Evolutionary conservation across 92 coral and sea anemone genomes (phyloP), one percentile per base, ranked within the genome.

Genomic region (Parazoanthus atlanticus): DNA sequence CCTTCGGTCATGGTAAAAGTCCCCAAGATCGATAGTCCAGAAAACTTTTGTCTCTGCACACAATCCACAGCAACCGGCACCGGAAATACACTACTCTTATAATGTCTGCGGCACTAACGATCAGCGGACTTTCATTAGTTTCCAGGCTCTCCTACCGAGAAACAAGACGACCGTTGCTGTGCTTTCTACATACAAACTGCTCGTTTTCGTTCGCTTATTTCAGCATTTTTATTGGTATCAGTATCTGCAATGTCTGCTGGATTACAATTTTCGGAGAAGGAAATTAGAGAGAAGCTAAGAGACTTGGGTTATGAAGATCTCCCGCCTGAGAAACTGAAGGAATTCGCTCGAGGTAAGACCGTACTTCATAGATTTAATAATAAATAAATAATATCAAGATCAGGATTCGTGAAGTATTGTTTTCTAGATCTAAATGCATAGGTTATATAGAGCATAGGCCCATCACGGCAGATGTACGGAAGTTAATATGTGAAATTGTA

Each of bases 261-360:
- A 83, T 95, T 90, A 90, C 89, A 94, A 26, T 97, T 95, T 88
- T 89, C 97, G 5, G 94, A 93, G 74, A 98, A 97, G 29, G 99
- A 97, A 93, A 95, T 97, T 56, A 85, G 93, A 32, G 92, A 92
- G 47, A 97, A 97, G 87, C 81, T 97, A 25, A 92, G 88, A 67
- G 98, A 97, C 66, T 93, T 97, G 46, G 99, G 99, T 16, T 97
- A 97, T 71, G 79, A 91, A 28, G 83, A 97, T 88, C 91, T 97
- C 29, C 99, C 99, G 66, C 82, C 91, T 73, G 91, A 94, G n/a
- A 94, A 96, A 89, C 89, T 97, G 66, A 85, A 79, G 69, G 96
- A 95, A 32, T 97, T 97, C 74, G 94, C 98, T 31, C 90, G 88
- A 78, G 99, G 99, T 97, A 85, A 46, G 49, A 46, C 49, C 49